phyloP scores from a whole-genome alignment of 1,140 invertebrate species.

The Doryteuthis pealeii region DNA sequence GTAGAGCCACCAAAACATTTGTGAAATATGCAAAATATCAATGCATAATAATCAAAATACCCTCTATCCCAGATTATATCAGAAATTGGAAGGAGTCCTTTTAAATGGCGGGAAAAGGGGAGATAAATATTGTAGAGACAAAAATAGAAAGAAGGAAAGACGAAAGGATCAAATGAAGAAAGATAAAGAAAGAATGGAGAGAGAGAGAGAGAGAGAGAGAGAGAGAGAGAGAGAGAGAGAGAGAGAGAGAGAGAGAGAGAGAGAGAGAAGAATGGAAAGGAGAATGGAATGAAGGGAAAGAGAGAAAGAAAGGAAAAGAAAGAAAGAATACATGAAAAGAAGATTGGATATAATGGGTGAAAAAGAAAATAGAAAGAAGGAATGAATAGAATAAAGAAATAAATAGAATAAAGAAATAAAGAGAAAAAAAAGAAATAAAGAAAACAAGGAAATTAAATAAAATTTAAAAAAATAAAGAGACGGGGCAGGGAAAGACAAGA shows the following conservation, averaged over 20 bases:
- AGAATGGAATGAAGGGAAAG: background rate
- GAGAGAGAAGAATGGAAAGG: background rate
- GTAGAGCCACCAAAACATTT: too few species aligned
- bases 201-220: background rate
- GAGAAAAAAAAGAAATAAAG: too few species aligned
- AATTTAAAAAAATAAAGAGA: too few species aligned
- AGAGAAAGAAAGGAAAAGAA: background rate
- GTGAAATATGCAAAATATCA: too few species aligned
- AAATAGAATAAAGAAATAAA: too few species aligned
- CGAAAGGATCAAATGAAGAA: background rate
- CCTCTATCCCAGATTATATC: too few species aligned
- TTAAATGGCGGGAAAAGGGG: too few species aligned
- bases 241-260: background rate
- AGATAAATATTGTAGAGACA: too few species aligned
- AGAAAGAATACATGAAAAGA: background rate
- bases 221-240: background rate
- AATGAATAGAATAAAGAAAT: background rate
- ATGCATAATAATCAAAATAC: too few species aligned
- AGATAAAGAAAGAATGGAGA: background rate
- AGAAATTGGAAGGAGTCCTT: too few species aligned
- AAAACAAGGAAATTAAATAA: too few species aligned
- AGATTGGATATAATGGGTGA: background rate
- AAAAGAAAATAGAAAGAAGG: conserved; percentile 14
- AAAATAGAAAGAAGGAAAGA: background rate
- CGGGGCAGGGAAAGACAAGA: too few species aligned